Conservation (phyloP, 2,113 vertebrate species). For the Geothlypis trichas region DNA sequence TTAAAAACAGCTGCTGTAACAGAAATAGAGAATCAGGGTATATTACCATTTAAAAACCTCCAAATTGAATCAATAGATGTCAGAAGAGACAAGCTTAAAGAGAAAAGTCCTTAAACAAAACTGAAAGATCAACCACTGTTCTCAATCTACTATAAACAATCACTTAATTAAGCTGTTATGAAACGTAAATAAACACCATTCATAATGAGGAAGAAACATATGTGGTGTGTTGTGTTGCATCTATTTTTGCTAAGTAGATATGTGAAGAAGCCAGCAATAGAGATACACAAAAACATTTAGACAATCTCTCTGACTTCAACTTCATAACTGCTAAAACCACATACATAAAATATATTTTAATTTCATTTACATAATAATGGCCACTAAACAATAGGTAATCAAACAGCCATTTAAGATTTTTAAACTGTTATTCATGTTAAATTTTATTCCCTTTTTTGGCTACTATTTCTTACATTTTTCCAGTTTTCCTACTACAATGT, state of each 20-base stretch:
- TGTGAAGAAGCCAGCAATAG: background rate
- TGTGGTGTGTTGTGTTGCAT: background rate
- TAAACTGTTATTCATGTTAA: background rate
- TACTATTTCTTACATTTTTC: background rate
- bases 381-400: background rate
- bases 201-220: background rate
- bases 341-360: background rate
- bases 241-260: background rate
- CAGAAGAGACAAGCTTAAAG: background rate
- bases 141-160: background rate
- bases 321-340: background rate
- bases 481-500: background rate
- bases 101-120: background rate
- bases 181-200: background rate
- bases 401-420: background rate
- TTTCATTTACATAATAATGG: background rate
- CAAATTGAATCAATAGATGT: background rate
- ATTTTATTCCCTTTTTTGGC: background rate
- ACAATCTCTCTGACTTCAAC: background rate
- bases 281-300: background rate
- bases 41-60: background rate
- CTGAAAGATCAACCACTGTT: background rate
- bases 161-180: background rate
- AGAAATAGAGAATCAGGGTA: background rate
- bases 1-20: background rate